Conservation (phyloP, 2,888 invertebrate species). For the Drosophila putrida region DNA sequence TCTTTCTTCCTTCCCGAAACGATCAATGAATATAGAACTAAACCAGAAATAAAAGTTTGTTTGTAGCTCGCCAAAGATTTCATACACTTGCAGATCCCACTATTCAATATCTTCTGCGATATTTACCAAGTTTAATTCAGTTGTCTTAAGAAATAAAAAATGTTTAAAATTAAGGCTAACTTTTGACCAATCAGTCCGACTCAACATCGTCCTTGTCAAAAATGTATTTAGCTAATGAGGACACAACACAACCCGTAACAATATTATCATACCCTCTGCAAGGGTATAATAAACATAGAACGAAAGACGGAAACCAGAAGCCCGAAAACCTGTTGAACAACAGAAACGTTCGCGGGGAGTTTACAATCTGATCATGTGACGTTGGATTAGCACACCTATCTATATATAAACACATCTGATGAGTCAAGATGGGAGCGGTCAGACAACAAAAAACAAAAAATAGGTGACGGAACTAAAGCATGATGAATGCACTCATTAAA, state of each 20-base stretch:
- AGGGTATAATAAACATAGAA: background rate
- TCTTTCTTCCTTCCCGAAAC: background rate
- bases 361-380: constrained; percentile 49
- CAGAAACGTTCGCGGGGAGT: constrained; percentile 6
- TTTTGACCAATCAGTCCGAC: no score
- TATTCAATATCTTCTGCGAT: no score
- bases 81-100: no score
- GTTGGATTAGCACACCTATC: constrained; percentile 25
- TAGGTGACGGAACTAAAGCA: constrained; percentile 39
- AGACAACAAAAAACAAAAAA: background rate
- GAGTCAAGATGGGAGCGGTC: constrained; percentile 42
- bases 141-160: no score
- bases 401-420: constrained; percentile 4
- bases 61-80: no score
- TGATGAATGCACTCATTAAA: constrained; percentile 32
- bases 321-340: constrained; percentile 17
- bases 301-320: constrained; percentile 33
- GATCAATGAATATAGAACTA: constrained; percentile 49
- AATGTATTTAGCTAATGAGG: no score
- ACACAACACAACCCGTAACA: no score
- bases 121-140: no score
- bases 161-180: no score
- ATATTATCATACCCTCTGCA: no score
- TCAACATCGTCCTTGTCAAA: no score
- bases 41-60: no score